These are phyloP conservation scores for Plusia festucae DNA, from an alignment of 2,888 invertebrate species.

Conservation along the genomic window DNA sequence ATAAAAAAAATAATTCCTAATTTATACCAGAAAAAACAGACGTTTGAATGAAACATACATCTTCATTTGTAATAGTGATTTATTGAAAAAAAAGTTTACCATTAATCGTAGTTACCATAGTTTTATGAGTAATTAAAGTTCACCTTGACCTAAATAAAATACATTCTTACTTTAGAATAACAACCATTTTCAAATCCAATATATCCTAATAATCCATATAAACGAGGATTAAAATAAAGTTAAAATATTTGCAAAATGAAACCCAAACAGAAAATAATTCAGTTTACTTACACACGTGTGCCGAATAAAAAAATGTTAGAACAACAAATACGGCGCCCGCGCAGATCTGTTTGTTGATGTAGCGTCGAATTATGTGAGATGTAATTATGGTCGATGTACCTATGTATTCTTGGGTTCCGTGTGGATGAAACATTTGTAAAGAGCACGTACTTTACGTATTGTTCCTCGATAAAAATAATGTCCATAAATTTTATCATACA, in stretches of 20 bases:
- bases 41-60: too few relatives aligned
- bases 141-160: background rate
- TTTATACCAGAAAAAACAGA: too few relatives aligned
- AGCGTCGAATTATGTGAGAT: slow-evolving; percentile 72
- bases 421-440: too few relatives aligned
- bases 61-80: too few relatives aligned
- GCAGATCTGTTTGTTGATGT: slow-evolving; percentile 72
- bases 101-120: too few relatives aligned
- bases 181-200: background rate
- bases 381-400: slow-evolving; percentile 61
- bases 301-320: slow-evolving; percentile 71
- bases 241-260: slow-evolving; percentile 39
- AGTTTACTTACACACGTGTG: slow-evolving; percentile 64
- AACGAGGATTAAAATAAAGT: background rate
- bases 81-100: too few relatives aligned
- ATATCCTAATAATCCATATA: background rate
- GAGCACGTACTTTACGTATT: too few relatives aligned
- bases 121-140: background rate
- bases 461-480: too few relatives aligned
- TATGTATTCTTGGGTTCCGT: slow-evolving; percentile 50
- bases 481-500: too few relatives aligned
- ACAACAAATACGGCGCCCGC: slow-evolving; percentile 71
- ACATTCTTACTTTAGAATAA: background rate
- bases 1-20: too few relatives aligned
- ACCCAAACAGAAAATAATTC: slow-evolving; percentile 43